phyloP scores from a whole-genome alignment of 1,140 invertebrate species.

The Diorhabda elongata region DNA sequence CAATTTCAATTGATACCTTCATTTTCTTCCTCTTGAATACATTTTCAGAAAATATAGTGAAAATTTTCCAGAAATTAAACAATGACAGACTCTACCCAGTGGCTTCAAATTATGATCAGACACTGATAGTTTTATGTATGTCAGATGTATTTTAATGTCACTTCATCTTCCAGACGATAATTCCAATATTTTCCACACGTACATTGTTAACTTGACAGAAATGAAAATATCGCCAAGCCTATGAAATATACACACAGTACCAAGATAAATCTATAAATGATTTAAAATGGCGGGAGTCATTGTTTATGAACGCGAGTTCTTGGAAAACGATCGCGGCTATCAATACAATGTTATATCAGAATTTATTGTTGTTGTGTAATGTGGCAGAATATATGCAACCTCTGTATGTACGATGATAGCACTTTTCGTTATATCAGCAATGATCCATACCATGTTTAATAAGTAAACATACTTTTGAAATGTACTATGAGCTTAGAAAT shows the following conservation, averaged over 20 bases:
- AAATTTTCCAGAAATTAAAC: too few relatives aligned
- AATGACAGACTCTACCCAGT: too few relatives aligned
- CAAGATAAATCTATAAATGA: background rate
- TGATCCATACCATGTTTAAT: background rate
- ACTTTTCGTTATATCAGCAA: background rate
- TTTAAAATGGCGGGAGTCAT: background rate
- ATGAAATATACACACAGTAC: slow-evolving; percentile 1
- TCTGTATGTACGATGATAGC: background rate
- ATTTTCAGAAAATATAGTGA: too few relatives aligned
- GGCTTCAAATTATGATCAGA: too few relatives aligned
- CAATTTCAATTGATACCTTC: too few relatives aligned
- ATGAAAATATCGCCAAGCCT: background rate
- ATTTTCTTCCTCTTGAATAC: too few relatives aligned
- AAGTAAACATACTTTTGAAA: too few relatives aligned
- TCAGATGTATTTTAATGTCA: too few relatives aligned
- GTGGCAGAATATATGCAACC: background rate
- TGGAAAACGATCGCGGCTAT: background rate
- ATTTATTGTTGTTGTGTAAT: background rate
- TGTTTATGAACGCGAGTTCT: background rate
- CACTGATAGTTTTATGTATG: too few relatives aligned
- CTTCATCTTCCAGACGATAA: too few relatives aligned
- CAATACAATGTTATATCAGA: background rate
- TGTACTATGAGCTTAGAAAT: too few relatives aligned
- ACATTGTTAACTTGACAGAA: background rate
- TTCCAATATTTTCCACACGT: background rate